Conservation (phyloP, 92 coral and sea anemone species). For the Hydrozoanthus gracilis region DNA sequence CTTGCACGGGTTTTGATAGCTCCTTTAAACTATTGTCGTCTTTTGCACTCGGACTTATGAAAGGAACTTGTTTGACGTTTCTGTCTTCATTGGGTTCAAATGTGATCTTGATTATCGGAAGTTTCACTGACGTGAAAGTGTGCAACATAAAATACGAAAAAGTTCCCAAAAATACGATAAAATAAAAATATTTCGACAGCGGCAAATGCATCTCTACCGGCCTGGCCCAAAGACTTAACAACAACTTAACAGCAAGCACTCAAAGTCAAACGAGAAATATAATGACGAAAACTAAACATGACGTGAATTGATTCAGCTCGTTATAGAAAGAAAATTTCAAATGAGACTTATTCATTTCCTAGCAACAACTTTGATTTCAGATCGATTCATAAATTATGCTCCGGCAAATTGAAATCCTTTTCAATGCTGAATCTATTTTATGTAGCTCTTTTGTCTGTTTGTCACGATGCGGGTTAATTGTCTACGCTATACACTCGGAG, state of each 20-base stretch:
- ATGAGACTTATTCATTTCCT: constrained; percentile 5
- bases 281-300: constrained; percentile 1
- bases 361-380: constrained; percentile 26
- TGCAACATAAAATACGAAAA: constrained; percentile 62
- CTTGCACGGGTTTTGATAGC: neutral
- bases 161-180: constrained; percentile 58
- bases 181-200: constrained; percentile 55
- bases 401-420: neutral
- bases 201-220: constrained; percentile 50
- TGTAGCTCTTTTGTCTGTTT: neutral
- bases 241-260: neutral
- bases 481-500: neutral
- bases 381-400: constrained; percentile 34
- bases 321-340: neutral
- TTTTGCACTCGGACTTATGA: constrained; percentile 5
- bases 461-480: neutral
- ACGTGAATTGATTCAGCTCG: neutral
- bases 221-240: neutral
- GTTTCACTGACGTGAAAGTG: constrained; percentile 61
- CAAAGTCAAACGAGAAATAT: neutral
- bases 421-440: neutral
- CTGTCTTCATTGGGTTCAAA: constrained; percentile 53
- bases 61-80: neutral
- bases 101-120: constrained; percentile 68
- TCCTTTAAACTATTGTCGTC: neutral